phyloP scores from a whole-genome alignment of 1,140 invertebrate species.

The Zaprionus gabonicus region DNA sequence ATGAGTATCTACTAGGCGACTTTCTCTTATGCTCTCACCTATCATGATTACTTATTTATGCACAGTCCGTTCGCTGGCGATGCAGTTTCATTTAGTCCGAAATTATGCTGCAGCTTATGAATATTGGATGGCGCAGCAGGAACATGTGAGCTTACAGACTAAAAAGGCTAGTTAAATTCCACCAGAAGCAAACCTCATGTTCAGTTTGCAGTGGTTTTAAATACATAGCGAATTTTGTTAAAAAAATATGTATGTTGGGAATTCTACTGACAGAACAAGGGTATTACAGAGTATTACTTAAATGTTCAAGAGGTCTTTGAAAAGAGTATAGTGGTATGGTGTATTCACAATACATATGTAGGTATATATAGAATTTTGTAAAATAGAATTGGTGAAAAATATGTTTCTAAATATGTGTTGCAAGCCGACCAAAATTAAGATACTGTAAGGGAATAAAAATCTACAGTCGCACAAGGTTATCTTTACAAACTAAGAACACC shows the following conservation, averaged over 20 bases:
- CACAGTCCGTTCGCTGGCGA: conserved; percentile 19
- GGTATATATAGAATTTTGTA: too few relatives aligned
- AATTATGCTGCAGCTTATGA: conserved; percentile 59
- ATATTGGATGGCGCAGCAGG: conserved; percentile 43
- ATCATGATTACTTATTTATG: conserved; percentile 49
- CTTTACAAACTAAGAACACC: too few relatives aligned
- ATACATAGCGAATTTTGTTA: neutral
- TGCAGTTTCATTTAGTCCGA: conserved; percentile 31
- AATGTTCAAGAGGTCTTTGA: too few relatives aligned
- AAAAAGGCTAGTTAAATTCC: conserved; percentile 2
- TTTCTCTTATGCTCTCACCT: neutral
- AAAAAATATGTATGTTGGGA: neutral
- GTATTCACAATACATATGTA: too few relatives aligned
- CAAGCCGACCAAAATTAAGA: too few relatives aligned
- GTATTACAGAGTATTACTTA: neutral
- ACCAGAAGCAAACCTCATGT: neutral
- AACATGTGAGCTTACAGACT: neutral
- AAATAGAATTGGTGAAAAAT: too few relatives aligned
- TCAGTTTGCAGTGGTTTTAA: neutral
- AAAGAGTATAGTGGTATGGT: too few relatives aligned
- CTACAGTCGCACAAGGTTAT: too few relatives aligned
- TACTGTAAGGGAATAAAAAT: too few relatives aligned
- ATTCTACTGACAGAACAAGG: neutral
- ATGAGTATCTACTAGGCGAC: conserved; percentile 4
- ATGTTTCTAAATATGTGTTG: too few relatives aligned